Conservation (phyloP, 2,113 vertebrate genomes). For the Hiodon tergisus region DNA sequence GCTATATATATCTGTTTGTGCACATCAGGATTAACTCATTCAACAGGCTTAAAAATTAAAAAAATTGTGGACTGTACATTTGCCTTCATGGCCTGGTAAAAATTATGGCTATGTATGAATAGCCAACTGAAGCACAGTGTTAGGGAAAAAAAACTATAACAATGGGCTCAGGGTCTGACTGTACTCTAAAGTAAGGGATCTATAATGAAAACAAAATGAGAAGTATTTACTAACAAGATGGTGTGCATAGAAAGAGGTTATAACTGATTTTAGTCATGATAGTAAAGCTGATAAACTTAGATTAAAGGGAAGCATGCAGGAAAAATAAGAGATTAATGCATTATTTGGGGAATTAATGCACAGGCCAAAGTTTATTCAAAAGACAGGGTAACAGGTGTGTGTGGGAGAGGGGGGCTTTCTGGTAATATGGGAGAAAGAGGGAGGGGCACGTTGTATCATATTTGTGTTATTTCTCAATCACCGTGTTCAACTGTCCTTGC, state of each 20-base stretch:
- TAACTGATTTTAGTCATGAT: constrained; percentile 45
- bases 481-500: neutral
- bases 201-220: neutral
- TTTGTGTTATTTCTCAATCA: neutral
- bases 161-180: too few relatives aligned
- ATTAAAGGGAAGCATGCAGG: constrained; percentile 6
- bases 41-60: too few relatives aligned
- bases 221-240: neutral
- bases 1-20: too few relatives aligned
- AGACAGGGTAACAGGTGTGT: neutral
- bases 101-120: neutral
- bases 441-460: neutral
- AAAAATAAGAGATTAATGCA: neutral
- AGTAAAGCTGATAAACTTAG: constrained; percentile 45
- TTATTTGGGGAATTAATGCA: neutral
- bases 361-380: neutral
- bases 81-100: neutral
- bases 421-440: neutral
- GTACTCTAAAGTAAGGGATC: too few relatives aligned
- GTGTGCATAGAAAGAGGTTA: constrained; percentile 19
- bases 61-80: neutral
- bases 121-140: too few relatives aligned
- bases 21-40: too few relatives aligned
- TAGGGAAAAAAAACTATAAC: too few relatives aligned
- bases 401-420: neutral